These are phyloP conservation scores for Metopolophium dirhodum DNA, from an alignment of 1,140 invertebrate species.

Conservation along the genomic window DNA sequence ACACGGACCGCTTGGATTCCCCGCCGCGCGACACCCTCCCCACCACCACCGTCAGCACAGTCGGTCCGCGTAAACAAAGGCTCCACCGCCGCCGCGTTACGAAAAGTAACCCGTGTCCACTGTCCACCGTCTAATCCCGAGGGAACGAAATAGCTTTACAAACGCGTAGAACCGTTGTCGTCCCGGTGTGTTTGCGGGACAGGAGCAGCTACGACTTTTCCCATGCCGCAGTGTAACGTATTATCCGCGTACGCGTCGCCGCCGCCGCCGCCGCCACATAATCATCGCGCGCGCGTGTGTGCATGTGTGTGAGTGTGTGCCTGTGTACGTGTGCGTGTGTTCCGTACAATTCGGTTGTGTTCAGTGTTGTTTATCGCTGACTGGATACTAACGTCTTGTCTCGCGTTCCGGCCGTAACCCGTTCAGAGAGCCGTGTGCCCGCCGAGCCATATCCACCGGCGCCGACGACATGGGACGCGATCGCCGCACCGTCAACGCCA, in stretches of 20 bases:
- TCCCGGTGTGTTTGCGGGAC: background rate
- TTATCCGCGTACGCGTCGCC: background rate
- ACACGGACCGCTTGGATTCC: conserved; percentile 41
- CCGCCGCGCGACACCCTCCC: background rate
- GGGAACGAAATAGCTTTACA: background rate
- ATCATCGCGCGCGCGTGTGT: conserved; percentile 24
- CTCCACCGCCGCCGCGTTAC: conserved; percentile 24
- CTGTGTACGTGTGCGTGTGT: background rate
- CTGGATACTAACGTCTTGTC: background rate
- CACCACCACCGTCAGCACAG: background rate
- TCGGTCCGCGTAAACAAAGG: conserved; percentile 51
- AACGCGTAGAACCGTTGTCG: background rate
- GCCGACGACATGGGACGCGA: background rate
- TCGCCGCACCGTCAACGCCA: background rate
- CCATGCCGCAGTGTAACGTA: background rate
- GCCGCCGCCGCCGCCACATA: conserved; percentile 33
- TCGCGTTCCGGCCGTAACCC: background rate
- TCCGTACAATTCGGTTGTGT: background rate
- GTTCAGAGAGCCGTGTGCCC: background rate
- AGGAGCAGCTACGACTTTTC: background rate
- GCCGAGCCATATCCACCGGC: background rate
- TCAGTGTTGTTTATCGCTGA: background rate
- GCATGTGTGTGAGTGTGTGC: background rate
- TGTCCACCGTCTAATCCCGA: background rate
- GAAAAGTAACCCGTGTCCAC: background rate